Conservation (phyloP, 92 coral and sea anemone species). For the Zoanthus sansibaricus region DNA sequence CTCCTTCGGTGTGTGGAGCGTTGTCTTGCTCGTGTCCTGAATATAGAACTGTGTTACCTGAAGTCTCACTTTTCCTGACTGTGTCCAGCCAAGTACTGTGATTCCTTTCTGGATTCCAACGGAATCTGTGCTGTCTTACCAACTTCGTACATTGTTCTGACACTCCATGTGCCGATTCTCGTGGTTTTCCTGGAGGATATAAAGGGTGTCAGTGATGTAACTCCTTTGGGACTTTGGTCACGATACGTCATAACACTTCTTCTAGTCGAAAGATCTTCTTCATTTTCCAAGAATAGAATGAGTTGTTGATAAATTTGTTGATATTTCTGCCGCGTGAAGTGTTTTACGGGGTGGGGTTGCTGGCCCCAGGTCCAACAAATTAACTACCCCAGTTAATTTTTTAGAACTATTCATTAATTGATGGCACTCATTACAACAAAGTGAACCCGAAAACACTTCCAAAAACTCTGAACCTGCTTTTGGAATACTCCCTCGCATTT, state of each 20-base stretch:
- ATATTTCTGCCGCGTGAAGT: no score
- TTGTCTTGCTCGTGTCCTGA: conserved; percentile 26
- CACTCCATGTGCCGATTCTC: conserved; percentile 24
- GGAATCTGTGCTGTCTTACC: conserved; percentile 35
- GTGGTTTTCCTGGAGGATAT: conserved; percentile 20
- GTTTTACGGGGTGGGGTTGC: no score
- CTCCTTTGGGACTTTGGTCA: neutral
- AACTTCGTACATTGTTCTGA: conserved; percentile 31
- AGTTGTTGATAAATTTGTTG: no score
- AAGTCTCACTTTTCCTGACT: conserved; percentile 32
- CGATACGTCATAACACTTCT: neutral
- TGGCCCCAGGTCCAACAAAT: no score
- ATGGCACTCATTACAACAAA: no score
- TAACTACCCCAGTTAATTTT: no score
- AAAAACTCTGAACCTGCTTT: no score
- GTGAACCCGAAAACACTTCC: no score
- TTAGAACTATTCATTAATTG: no score
- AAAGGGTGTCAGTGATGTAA: neutral
- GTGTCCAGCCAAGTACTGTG: conserved; percentile 23
- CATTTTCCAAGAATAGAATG: no score
- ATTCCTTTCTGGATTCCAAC: conserved; percentile 7
- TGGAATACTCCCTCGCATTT: no score
- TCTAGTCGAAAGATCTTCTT: no score
- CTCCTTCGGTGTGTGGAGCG: conserved; percentile 25
- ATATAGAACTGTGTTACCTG: conserved; percentile 36